Evolutionary conservation across 1,140 invertebrate genomes (phyloP).

Genomic region (Acromyrmex heyeri): DNA sequence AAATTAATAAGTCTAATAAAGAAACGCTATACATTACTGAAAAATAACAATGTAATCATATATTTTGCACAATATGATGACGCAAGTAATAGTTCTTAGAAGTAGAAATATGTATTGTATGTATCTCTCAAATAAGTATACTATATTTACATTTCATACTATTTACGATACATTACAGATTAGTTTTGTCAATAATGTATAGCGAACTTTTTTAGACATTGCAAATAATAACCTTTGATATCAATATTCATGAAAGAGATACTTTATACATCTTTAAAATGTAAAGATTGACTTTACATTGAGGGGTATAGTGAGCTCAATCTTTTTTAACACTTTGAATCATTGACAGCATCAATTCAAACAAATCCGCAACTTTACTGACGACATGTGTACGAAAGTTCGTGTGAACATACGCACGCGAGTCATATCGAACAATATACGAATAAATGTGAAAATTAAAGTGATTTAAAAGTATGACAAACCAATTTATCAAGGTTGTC

Average conservation of each 20-base stretch:
- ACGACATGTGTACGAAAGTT: background rate
- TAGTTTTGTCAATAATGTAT: slow-evolving; percentile 13
- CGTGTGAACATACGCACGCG: slow-evolving; percentile 1
- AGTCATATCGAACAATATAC: slow-evolving; percentile 49
- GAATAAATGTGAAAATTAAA: slow-evolving; percentile 31
- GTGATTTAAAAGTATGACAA: slow-evolving; percentile 21
- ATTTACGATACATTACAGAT: background rate
- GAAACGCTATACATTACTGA: slow-evolving; percentile 24
- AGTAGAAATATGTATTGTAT: background rate
- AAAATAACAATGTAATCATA: slow-evolving; percentile 5
- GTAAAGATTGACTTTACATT: background rate
- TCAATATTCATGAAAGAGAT: background rate
- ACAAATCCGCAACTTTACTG: slow-evolving; percentile 10
- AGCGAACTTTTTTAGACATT: background rate
- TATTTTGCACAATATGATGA: slow-evolving; percentile 28
- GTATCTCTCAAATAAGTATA: background rate
- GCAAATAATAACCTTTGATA: background rate
- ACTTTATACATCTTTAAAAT: background rate
- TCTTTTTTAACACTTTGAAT: background rate
- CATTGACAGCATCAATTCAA: background rate
- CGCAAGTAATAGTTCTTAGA: slow-evolving; percentile 23
- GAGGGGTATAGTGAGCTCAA: background rate
- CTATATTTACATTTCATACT: background rate
- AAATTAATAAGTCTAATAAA: slow-evolving; percentile 31
- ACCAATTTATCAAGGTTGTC: slow-evolving; percentile 26